Base-by-base conservation (phyloP, 2,888 invertebrate genomes). In the Megastigmus dorsalis region DNA sequence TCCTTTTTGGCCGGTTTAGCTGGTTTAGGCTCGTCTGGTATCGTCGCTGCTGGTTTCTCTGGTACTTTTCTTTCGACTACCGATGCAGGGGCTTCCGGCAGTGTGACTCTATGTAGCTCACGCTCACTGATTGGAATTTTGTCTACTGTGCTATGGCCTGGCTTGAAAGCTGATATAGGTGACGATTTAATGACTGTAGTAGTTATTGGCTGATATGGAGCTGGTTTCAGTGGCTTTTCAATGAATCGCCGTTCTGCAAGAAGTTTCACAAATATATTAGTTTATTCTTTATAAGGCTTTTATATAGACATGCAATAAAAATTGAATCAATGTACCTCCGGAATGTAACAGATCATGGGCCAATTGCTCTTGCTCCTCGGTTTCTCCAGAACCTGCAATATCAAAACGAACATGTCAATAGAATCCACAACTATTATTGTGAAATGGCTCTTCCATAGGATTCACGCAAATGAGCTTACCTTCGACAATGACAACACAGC, bases 401-500 rank as follows among this genome's bases (percentile, higher is more conserved):
- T 48, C 18, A 9, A 41, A 15, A 13, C 18, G 52, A 52, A 18
- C 45, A 50, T 13, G 28, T 52, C n/a, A n/a, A n/a, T n/a, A n/a
- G n/a, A n/a, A n/a, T n/a, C n/a, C n/a, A n/a, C n/a, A n/a, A n/a
- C n/a, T n/a, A n/a, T n/a, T n/a, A n/a, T n/a, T n/a, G n/a, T n/a
- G n/a, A n/a, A n/a, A n/a, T n/a, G n/a, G n/a, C n/a, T n/a, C n/a
- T n/a, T n/a, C n/a, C n/a, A n/a, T n/a, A n/a, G n/a, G n/a, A 43
- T 26, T 36, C 0, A 23, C 15, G 7, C n/a, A 13, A 65, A 63
- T 33, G 52, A 36, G 36, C 36, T 15, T 90, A 93, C 97, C 97
- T 92, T 98, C 98, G 82, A 98, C 97, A 84, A 97, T 97, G 74
- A 98, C 96, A 81, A 97, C 96, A 88, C 97, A 97, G 78, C 93